Evolutionary conservation across 2,797 vertebrate genomes (phyloP), one percentile per base, ranked within the genome.

Genomic region (Labroides dimidiatus): DNA sequence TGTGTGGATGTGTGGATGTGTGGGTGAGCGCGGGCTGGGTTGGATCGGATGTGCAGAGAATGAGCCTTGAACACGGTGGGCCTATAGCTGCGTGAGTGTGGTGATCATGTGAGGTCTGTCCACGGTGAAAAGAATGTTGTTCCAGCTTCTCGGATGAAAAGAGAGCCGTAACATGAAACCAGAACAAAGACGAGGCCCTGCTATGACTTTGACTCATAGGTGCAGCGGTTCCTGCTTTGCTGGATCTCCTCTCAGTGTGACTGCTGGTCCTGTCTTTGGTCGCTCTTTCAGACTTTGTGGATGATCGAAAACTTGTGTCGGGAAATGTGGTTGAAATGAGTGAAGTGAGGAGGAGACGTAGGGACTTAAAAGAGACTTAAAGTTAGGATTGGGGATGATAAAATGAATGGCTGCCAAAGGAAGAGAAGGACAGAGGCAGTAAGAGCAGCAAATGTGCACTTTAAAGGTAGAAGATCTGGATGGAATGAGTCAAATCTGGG

Each of bases 401-500:
- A 77, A 73, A 71, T 80, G 70, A 69, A 89, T 80, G 82, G 56
- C 69, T 73, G 78, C 75, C 65, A 80, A 78, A 53, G 47, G 48
- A 89, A 84, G 66, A 84, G 60, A 67, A 70, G 82, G 89, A 17
- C 76, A 56, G 0, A 23, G 78, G 66, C 61, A 23, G 64, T 87
- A 89, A 92, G 89, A 90, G 89, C 88, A 93, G 92, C 89, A 78
- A 58, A 72, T 23, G 30, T 72, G 73, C 64, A 75, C 23, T 57
- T 57, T 39, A 20, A 60, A 54, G 17, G 59, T 30, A 7, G 39
- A 44, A n/a, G 12, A 43, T 47, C 20, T 17, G 42, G 16, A 64
- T 23, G 17, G 16, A 69, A 59, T 33, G 23, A 65, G 14, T 27
- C 12, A 69, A 47, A 79, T 54, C 8, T 57, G 16, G 24, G 37